These are phyloP conservation scores for Mastomys coucha DNA, from an alignment of 2,113 vertebrate species.

Conservation along the genomic window DNA sequence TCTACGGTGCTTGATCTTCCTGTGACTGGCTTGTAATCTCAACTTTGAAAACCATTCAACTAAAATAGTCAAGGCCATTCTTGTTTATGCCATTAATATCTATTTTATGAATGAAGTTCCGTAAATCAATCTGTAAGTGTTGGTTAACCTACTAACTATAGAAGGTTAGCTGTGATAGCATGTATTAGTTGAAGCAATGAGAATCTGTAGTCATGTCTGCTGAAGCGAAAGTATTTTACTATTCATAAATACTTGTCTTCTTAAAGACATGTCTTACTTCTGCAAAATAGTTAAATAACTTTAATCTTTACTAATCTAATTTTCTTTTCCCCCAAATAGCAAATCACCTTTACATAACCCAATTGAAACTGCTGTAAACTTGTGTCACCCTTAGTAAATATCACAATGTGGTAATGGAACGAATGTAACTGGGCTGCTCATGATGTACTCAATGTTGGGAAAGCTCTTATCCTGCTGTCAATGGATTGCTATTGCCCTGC, in stretches of 20 bases:
- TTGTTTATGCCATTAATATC: not conserved
- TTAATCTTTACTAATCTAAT: not conserved
- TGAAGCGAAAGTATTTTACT: not conserved
- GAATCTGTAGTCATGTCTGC: not conserved
- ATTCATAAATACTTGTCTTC: not conserved
- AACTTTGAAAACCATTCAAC: not conserved
- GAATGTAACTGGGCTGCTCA: not conserved
- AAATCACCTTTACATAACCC: constrained; percentile 39
- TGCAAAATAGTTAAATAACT: not conserved
- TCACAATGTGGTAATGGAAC: constrained; percentile 64
- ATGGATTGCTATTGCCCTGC: not conserved
- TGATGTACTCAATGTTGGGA: not conserved
- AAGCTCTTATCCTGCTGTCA: constrained; percentile 30
- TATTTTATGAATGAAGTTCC: not conserved
- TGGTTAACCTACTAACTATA: not conserved
- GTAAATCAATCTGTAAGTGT: not conserved
- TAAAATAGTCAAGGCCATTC: not conserved
- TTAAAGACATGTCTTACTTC: not conserved
- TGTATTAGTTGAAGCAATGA: not conserved
- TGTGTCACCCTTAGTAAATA: constrained; percentile 34
- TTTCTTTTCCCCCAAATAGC: constrained; percentile 57
- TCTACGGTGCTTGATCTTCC: not conserved
- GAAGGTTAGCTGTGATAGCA: not conserved
- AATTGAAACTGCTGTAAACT: constrained; percentile 16
- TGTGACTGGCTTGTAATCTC: not conserved